Evolutionary conservation across 2,113 vertebrate genomes (phyloP).

Genomic region (Genyomyrus donnyi): DNA sequence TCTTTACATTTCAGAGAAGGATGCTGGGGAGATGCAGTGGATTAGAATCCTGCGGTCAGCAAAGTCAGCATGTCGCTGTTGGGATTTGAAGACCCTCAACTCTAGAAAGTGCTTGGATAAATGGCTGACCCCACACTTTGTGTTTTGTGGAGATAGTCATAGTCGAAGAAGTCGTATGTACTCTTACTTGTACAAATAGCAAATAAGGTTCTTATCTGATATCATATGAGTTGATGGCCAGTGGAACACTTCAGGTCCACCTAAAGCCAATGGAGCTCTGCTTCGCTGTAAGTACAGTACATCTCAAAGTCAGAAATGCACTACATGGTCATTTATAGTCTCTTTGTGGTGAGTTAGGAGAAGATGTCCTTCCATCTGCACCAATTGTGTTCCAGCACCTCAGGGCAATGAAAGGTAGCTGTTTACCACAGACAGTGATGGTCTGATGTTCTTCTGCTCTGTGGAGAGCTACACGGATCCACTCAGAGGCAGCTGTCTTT

Average conservation of each 20-base stretch:
- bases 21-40: background rate
- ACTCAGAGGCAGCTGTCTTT: background rate
- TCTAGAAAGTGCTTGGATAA: background rate
- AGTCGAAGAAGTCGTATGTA: background rate
- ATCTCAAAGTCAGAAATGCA: background rate
- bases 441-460: background rate
- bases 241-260: background rate
- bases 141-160: background rate
- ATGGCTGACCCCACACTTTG: background rate
- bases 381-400: background rate
- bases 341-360: background rate
- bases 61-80: background rate
- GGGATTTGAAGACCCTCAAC: background rate
- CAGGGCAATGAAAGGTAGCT: background rate
- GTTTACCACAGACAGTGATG: background rate
- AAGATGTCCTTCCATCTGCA: background rate
- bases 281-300: background rate
- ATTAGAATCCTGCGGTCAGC: background rate
- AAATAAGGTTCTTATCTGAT: background rate
- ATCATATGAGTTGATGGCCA: background rate
- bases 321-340: background rate
- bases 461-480: background rate
- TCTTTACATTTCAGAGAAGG: background rate
- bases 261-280: background rate
- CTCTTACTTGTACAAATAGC: background rate